These are phyloP conservation scores for Drosophila nr. perissopoda DNA, from an alignment of 2,888 invertebrate genomes.

Conservation along the genomic window DNA sequence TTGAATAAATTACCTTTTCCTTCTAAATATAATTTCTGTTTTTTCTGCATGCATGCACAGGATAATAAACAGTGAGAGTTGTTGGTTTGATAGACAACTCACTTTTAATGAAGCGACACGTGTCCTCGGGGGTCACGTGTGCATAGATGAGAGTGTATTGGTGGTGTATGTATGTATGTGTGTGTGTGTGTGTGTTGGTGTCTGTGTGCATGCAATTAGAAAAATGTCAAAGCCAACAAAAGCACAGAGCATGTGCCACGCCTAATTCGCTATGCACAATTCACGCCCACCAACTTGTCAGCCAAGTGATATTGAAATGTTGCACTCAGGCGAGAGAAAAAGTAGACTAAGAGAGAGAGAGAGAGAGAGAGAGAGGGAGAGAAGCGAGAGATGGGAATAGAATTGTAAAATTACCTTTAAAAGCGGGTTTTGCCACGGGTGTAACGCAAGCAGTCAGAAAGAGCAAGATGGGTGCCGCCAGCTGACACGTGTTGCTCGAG, in stretches of 20 bases:
- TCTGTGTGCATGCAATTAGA: slow-evolving; percentile 61
- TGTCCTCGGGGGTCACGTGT: slow-evolving; percentile 37
- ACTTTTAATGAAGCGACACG: slow-evolving; percentile 57
- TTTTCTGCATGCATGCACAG: slow-evolving; percentile 4
- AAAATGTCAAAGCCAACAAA: slow-evolving; percentile 68
- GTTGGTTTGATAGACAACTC: slow-evolving; percentile 39
- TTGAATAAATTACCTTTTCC: not conserved
- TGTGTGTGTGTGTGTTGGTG: slow-evolving; percentile 5
- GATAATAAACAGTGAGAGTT: slow-evolving; percentile 4
- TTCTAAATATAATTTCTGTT: not conserved
- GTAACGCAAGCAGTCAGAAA: not conserved
- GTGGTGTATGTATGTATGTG: not conserved
- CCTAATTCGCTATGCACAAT: slow-evolving; percentile 59
- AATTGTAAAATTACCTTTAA: slow-evolving; percentile 73
- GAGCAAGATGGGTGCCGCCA: slow-evolving; percentile 1
- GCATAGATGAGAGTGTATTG: not conserved
- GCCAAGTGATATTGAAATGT: slow-evolving; percentile 70
- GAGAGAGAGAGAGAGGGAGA: not conserved
- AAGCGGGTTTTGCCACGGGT: slow-evolving; percentile 52
- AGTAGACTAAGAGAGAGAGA: not conserved
- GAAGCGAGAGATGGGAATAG: not conserved
- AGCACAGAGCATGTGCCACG: slow-evolving; percentile 29
- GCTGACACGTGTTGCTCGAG: slow-evolving; percentile 69
- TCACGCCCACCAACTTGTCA: slow-evolving; percentile 63
- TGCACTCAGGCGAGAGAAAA: slow-evolving; percentile 23